phyloP scores from a whole-genome alignment of 2,113 vertebrate genomes.

The Cacatua alba region DNA sequence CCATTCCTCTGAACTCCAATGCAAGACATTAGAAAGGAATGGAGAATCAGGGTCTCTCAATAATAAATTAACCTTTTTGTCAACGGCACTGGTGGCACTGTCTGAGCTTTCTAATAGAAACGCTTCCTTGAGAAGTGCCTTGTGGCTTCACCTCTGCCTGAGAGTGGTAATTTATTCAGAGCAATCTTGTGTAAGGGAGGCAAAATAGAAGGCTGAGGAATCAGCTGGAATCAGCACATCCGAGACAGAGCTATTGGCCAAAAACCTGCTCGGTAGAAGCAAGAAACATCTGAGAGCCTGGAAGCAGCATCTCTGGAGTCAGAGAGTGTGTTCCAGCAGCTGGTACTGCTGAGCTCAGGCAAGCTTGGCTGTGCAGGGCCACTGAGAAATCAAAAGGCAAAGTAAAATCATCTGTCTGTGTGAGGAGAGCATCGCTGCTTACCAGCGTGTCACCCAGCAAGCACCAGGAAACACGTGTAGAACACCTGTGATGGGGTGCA shows the following conservation, averaged over 20 bases:
- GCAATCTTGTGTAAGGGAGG: not conserved
- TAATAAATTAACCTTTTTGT: conserved; percentile 62
- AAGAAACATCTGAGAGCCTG: not conserved
- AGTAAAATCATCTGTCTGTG: not conserved
- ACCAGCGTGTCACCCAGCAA: not conserved
- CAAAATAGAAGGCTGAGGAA: conserved; percentile 46
- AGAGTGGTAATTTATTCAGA: conserved; percentile 39
- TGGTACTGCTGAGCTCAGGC: conserved; percentile 44
- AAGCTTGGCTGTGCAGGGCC: conserved; percentile 22
- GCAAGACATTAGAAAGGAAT: not conserved
- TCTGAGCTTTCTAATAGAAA: conserved; percentile 52
- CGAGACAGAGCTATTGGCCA: conserved; percentile 22
- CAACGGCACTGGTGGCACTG: conserved; percentile 29
- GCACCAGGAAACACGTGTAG: not conserved
- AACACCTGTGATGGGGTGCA: not conserved
- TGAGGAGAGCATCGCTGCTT: not conserved
- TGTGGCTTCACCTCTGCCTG: conserved; percentile 43
- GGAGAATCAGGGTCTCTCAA: not conserved
- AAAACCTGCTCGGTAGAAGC: conserved; percentile 30
- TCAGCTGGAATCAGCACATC: conserved; percentile 46
- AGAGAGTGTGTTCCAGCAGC: conserved; percentile 4
- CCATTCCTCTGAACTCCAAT: conserved; percentile 21
- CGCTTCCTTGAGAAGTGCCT: conserved; percentile 7
- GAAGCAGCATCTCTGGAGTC: not conserved
- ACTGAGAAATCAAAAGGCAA: conserved; percentile 12